phyloP scores from a whole-genome alignment of 2,113 vertebrate species.

The Oncorhynchus mykiss region DNA sequence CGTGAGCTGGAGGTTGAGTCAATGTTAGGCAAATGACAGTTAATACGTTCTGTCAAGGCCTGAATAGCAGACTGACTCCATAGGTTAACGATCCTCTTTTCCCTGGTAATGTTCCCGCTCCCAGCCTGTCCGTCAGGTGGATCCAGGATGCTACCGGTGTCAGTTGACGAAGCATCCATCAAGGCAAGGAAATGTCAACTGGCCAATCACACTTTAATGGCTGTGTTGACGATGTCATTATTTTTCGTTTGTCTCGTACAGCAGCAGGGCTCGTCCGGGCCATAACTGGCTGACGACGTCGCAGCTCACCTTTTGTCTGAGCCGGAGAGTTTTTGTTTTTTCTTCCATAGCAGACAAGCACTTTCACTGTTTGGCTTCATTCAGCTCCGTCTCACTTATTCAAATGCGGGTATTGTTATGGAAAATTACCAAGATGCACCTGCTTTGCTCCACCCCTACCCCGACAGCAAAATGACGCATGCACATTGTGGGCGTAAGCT shows the following conservation, averaged over 20 bases:
- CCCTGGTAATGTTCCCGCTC: constrained; percentile 14
- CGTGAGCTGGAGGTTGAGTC: background rate
- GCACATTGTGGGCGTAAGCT: background rate
- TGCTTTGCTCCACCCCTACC: constrained; percentile 30
- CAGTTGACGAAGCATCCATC: background rate
- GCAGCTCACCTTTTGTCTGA: constrained; percentile 29
- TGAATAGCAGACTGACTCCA: background rate
- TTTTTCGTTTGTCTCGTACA: constrained; percentile 29
- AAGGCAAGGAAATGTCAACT: background rate
- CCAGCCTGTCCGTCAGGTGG: background rate
- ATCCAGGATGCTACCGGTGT: constrained; percentile 1
- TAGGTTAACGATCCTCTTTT: constrained; percentile 10
- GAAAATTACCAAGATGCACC: constrained; percentile 47
- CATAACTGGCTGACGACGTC: constrained; percentile 13
- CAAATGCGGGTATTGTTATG: constrained; percentile 44
- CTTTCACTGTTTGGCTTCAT: constrained; percentile 37
- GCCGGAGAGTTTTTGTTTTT: constrained; percentile 20
- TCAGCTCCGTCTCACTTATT: constrained; percentile 40
- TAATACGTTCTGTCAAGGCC: background rate
- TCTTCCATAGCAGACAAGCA: constrained; percentile 26
- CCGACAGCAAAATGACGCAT: background rate
- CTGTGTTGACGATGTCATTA: constrained; percentile 33
- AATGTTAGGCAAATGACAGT: background rate
- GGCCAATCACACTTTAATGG: background rate
- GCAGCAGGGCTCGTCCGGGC: constrained; percentile 14